Evolutionary conservation across 2,797 vertebrate genomes (phyloP).

Genomic region (Acanthurus tractus): DNA sequence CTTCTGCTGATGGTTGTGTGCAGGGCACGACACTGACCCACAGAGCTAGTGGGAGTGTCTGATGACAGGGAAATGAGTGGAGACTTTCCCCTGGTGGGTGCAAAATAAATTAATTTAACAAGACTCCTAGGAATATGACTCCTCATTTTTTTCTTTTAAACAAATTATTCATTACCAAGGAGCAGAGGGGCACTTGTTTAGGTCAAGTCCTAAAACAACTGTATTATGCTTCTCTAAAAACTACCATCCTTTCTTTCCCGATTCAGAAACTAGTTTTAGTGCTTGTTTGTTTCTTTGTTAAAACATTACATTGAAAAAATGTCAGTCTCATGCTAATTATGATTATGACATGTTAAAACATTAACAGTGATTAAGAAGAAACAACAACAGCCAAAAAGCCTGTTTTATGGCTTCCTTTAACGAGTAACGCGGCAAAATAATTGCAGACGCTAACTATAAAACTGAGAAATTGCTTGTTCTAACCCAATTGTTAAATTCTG

Average conservation of each 20-base stretch:
- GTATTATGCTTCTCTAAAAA: no score
- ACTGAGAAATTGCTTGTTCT: no score
- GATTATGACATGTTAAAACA: background rate
- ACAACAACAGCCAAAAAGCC: background rate
- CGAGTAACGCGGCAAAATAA: no score
- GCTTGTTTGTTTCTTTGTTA: no score
- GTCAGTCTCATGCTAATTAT: no score
- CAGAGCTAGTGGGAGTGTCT: slow-evolving; percentile 27
- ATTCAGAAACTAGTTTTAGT: no score
- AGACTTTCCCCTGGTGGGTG: slow-evolving; percentile 43
- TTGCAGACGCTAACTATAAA: no score
- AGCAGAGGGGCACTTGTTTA: background rate
- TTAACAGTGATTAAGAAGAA: background rate
- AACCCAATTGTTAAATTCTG: no score
- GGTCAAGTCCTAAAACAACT: background rate
- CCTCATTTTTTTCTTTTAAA: background rate
- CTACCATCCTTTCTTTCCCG: no score
- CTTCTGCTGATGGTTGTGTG: slow-evolving; percentile 86
- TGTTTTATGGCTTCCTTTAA: background rate
- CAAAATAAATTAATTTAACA: slow-evolving; percentile 13
- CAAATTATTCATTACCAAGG: background rate
- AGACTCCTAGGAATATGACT: background rate
- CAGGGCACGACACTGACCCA: slow-evolving; percentile 77
- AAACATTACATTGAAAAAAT: no score
- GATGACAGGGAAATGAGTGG: background rate